Conservation (phyloP, 2,113 vertebrate genomes). For the Climacteris rufus region DNA sequence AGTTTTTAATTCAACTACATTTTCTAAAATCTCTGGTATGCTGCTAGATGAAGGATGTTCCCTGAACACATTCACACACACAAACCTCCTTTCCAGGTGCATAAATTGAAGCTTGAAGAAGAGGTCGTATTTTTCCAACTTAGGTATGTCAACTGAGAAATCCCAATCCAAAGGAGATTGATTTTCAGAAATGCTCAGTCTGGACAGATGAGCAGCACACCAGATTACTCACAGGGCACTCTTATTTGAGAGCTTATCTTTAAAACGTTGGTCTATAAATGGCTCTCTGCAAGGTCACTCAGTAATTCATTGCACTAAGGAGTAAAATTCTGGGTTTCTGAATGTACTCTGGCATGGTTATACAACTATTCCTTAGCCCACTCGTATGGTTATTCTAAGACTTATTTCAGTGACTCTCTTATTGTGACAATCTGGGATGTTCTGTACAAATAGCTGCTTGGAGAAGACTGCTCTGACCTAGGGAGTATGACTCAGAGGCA, state of each 20-base stretch:
- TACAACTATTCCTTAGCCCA: rapidly evolving
- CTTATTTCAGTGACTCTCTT: neutral
- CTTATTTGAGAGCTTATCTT: constrained; percentile 18
- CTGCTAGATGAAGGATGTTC: neutral
- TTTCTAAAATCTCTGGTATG: neutral
- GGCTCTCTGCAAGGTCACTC: neutral
- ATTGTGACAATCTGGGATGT: rapidly evolving
- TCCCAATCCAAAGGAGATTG: neutral
- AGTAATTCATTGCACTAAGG: neutral
- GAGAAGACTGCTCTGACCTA: neutral
- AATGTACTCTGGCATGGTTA: neutral
- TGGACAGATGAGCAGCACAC: neutral
- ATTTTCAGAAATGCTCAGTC: neutral
- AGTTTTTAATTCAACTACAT: neutral
- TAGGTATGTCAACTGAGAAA: neutral
- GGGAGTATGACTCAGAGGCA: neutral
- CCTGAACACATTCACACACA: neutral
- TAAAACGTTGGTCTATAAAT: neutral
- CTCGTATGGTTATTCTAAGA: neutral
- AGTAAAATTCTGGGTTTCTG: neutral
- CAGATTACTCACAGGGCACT: constrained; percentile 18
- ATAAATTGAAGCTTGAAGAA: neutral
- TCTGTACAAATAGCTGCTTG: neutral
- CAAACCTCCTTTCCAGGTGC: neutral
- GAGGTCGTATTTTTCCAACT: neutral